Conservation (phyloP, 2,113 vertebrate species). For the Colaptes auratus region DNA sequence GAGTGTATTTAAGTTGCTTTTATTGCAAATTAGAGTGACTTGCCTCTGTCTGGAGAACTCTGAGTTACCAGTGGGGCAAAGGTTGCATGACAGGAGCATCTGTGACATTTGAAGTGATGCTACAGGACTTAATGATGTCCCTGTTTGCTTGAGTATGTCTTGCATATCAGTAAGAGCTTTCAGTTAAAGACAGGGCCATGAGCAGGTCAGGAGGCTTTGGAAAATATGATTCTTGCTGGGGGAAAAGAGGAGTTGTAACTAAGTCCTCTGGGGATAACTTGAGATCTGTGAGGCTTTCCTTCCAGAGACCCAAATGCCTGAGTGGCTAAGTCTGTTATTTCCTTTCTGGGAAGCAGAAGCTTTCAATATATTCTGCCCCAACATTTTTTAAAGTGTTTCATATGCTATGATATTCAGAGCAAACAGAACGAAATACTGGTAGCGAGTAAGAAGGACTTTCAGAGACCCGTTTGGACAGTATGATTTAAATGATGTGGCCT, state of each 20-base stretch:
- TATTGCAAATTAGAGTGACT: background rate
- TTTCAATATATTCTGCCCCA: background rate
- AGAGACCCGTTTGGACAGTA: background rate
- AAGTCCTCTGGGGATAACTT: background rate
- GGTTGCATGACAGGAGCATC: background rate
- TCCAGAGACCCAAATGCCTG: background rate
- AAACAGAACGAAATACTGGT: background rate
- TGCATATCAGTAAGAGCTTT: background rate
- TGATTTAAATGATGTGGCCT: accelerated
- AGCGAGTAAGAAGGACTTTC: background rate
- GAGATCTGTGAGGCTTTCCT: background rate
- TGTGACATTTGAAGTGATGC: background rate
- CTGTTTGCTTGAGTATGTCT: background rate
- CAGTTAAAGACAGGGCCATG: background rate
- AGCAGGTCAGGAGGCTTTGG: background rate
- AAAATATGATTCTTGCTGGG: background rate
- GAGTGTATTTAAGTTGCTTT: background rate
- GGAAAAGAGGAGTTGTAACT: background rate
- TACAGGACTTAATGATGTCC: background rate
- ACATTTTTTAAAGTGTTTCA: background rate
- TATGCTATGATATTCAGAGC: background rate
- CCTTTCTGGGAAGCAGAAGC: background rate
- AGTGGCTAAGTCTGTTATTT: background rate
- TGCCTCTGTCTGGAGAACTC: background rate
- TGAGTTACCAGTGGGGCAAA: background rate